These are phyloP conservation scores for Neosilurus mollespiculum DNA, from an alignment of 2,797 vertebrate species.

Conservation along the genomic window DNA sequence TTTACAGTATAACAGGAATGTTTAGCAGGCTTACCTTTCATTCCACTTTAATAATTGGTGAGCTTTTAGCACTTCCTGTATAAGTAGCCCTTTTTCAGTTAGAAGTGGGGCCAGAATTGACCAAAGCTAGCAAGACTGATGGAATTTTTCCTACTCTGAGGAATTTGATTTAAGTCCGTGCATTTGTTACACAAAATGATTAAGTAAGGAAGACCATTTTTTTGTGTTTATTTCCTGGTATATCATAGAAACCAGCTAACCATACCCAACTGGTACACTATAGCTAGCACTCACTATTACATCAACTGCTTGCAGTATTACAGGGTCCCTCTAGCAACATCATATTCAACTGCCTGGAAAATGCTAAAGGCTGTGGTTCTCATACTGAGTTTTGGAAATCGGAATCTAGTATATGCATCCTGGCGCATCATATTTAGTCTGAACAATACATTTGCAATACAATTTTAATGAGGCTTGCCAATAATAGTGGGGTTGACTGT, in stretches of 20 bases:
- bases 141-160: not conserved
- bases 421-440: not conserved
- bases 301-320: not conserved
- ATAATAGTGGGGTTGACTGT: not conserved
- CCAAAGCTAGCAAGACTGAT: not conserved
- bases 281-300: not conserved
- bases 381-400: not conserved
- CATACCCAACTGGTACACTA: too few relatives aligned
- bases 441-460: not conserved
- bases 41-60: not conserved
- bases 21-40: too few relatives aligned
- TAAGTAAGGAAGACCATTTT: not conserved
- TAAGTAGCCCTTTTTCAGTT: not conserved
- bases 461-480: not conserved
- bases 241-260: not conserved
- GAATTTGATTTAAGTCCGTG: not conserved
- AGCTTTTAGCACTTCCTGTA: not conserved
- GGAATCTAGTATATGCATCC: not conserved
- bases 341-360: not conserved
- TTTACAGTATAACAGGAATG: too few relatives aligned
- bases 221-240: not conserved
- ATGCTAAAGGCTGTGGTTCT: not conserved
- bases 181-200: not conserved
- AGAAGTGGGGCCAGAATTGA: too few relatives aligned
- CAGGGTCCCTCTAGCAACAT: not conserved